A percentile compares a stretch with the other conserved stretches of the same genome.
Evolutionary conservation across 2,797 vertebrate genomes (phyloP).

Genomic region (Lagocephalus sceleratus): DNA sequence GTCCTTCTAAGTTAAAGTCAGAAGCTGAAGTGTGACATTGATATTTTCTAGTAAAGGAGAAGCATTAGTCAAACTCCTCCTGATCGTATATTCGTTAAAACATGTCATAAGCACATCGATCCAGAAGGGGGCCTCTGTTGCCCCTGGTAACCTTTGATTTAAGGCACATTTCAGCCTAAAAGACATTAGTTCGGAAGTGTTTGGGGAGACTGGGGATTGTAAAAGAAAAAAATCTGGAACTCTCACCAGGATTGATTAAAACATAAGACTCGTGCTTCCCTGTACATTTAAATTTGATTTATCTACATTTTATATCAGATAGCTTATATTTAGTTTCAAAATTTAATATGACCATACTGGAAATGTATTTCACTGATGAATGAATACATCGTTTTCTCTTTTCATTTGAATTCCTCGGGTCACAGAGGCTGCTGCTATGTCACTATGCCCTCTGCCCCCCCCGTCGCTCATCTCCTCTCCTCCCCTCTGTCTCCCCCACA

Average conservation of each 20-base stretch:
- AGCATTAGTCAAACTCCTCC: conserved; percentile 9
- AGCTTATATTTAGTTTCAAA: background rate
- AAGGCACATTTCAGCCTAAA: background rate
- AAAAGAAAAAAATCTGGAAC: too few relatives aligned
- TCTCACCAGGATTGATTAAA: too few relatives aligned
- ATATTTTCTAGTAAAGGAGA: background rate
- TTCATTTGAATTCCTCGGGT: conserved; percentile 10
- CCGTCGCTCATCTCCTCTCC: conserved; percentile 12
- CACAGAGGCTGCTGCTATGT: conserved; percentile 51
- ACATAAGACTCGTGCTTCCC: too few relatives aligned
- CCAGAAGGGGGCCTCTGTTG: conserved; percentile 1
- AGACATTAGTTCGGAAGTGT: too few relatives aligned
- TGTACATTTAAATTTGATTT: too few relatives aligned
- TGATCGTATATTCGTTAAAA: background rate
- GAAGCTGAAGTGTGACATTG: background rate
- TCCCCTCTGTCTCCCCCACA: conserved; percentile 26
- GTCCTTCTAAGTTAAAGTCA: background rate
- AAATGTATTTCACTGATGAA: background rate
- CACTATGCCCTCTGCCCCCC: conserved; percentile 60
- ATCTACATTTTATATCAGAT: background rate
- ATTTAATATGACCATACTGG: too few relatives aligned
- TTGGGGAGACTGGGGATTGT: too few relatives aligned
- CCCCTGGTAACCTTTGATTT: background rate
- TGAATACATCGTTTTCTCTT: background rate
- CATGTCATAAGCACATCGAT: background rate